These are phyloP conservation scores for Hyppa rectilinea DNA, from an alignment of 2,888 invertebrate species.

Conservation along the genomic window DNA sequence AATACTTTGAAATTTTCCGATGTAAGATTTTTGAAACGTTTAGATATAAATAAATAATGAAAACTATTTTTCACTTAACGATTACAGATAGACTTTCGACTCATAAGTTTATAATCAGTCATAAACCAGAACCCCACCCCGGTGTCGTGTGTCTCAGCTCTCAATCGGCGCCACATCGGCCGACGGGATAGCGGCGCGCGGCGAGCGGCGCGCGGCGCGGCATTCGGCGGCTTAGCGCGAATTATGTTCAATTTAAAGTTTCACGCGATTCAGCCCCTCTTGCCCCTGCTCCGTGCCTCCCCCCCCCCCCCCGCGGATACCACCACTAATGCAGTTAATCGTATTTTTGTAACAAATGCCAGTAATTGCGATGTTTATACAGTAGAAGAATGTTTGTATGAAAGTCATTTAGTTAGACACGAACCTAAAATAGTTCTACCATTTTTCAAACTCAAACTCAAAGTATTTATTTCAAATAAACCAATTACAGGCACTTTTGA, in stretches of 20 bases:
- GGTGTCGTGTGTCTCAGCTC: background rate
- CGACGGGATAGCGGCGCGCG: conserved; percentile 10
- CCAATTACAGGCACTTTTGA: no score
- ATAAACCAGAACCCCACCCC: background rate
- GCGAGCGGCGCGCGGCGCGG: conserved; percentile 19
- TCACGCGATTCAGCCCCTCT: conserved; percentile 35
- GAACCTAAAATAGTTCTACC: no score
- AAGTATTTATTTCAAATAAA: no score
- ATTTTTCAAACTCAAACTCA: no score
- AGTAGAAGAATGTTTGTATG: background rate
- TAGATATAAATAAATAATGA: no score
- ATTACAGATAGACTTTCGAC: background rate
- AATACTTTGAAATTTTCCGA: background rate
- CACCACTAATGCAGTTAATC: conserved; percentile 28
- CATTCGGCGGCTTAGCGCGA: conserved; percentile 64
- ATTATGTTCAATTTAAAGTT: conserved; percentile 72
- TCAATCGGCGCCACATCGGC: conserved; percentile 10
- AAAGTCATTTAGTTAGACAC: background rate
- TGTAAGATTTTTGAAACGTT: no score
- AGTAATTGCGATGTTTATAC: conserved; percentile 3
- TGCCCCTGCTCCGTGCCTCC: conserved; percentile 3
- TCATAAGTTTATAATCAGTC: background rate
- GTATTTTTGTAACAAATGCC: conserved; percentile 36
- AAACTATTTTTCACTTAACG: background rate
- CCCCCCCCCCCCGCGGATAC: conserved; percentile 9